A percentile compares a stretch with the other conserved stretches of the same genome.
Evolutionary conservation across 2,113 vertebrate species (phyloP).

Genomic region (Chunga burmeisteri): DNA sequence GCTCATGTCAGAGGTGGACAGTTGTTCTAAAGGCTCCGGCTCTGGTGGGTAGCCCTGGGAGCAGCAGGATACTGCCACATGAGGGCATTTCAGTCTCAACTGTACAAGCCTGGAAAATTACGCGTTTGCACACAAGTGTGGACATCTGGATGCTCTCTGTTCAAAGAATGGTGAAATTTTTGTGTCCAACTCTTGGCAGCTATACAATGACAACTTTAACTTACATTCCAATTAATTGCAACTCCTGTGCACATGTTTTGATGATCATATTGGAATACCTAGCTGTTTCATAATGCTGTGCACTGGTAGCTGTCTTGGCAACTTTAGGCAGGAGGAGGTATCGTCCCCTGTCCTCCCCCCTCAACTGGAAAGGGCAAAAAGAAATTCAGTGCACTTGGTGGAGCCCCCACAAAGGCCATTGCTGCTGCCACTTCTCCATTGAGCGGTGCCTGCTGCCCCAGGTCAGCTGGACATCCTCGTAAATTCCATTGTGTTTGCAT

Average conservation of each 20-base stretch:
- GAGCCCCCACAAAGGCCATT: not conserved
- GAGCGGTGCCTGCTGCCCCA: not conserved
- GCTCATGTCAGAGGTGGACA: not conserved
- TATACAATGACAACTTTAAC: not conserved
- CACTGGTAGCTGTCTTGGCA: not conserved
- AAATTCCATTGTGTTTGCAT: not conserved
- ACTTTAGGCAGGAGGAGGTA: not conserved
- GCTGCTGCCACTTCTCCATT: not conserved
- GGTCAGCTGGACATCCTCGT: not conserved
- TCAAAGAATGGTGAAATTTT: not conserved
- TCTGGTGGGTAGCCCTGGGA: not conserved
- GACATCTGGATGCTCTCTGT: not conserved
- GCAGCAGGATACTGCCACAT: not conserved
- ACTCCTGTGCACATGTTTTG: not conserved
- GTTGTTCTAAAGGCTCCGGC: not conserved
- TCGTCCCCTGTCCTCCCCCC: rapidly evolving
- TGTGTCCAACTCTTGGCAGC: not conserved
- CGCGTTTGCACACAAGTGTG: not conserved
- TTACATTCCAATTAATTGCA: not conserved
- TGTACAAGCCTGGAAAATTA: not conserved
- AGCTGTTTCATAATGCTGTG: not conserved
- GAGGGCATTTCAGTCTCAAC: not conserved
- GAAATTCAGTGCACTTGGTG: not conserved
- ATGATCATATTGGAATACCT: not conserved
- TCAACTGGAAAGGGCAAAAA: not conserved